phyloP scores from a whole-genome alignment of 2,888 invertebrate species.

The Lepidocyrtoides sp. region DNA sequence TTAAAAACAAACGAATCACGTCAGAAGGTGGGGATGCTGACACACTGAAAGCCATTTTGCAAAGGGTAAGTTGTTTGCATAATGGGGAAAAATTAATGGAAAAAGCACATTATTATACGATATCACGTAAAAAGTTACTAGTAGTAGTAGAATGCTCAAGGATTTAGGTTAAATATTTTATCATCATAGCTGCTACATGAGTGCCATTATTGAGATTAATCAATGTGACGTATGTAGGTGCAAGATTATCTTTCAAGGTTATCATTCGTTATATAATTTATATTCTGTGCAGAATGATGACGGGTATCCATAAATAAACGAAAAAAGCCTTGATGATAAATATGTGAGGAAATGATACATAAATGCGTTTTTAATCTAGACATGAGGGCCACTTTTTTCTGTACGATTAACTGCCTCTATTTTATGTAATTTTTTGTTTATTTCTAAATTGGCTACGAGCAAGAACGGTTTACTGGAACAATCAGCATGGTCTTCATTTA shows the following conservation, averaged over 20 bases:
- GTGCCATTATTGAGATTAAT: constrained; percentile 19
- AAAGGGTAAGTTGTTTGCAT: constrained; percentile 72
- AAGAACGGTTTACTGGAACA: not conserved
- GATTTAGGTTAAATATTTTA: constrained; percentile 34
- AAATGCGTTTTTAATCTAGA: not conserved
- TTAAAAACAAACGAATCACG: constrained; percentile 98
- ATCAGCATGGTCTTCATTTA: not conserved
- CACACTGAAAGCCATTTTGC: constrained; percentile 83
- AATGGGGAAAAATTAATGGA: not conserved
- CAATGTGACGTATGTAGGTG: not conserved
- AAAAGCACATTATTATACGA: not conserved
- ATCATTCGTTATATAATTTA: not conserved
- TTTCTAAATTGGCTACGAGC: not conserved
- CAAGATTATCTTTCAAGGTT: constrained; percentile 31
- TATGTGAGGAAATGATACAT: not conserved
- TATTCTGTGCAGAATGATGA: not conserved
- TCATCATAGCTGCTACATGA: not conserved
- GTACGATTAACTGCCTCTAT: not conserved
- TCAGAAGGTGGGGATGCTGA: constrained; percentile 86
- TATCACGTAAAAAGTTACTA: no score
- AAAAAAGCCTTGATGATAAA: no score
- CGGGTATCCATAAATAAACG: not conserved
- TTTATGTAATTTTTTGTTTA: no score
- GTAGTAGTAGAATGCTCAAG: not conserved
- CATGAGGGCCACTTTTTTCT: not conserved